phyloP scores from a whole-genome alignment of 1,140 invertebrate species.

The Sarcophaga bullata region DNA sequence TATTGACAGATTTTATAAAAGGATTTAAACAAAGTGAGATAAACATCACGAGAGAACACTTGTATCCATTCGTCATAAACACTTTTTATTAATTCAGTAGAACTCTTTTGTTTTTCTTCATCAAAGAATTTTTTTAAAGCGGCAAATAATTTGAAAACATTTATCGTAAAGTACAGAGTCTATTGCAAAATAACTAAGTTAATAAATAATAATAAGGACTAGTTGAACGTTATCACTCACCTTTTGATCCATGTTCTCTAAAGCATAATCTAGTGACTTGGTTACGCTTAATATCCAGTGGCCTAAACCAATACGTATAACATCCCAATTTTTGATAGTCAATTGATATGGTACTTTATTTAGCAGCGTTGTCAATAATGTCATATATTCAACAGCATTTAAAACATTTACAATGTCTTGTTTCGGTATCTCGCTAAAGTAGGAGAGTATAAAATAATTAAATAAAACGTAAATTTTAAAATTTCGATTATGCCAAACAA shows the following conservation, averaged over 20 bases:
- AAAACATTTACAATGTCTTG: constrained; percentile 40
- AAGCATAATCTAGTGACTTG: constrained; percentile 62
- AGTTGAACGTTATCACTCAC: constrained; percentile 46
- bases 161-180: constrained; percentile 67
- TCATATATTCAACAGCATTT: constrained; percentile 63
- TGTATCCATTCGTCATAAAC: constrained; percentile 72
- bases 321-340: constrained; percentile 72
- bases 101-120: constrained; percentile 65
- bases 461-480: background rate
- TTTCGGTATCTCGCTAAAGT: constrained; percentile 24
- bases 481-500: background rate
- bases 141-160: constrained; percentile 68
- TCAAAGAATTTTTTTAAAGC: constrained; percentile 66
- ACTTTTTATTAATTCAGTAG: constrained; percentile 65
- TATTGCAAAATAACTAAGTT: constrained; percentile 45
- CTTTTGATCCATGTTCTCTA: constrained; percentile 63
- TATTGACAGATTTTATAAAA: constrained; percentile 64
- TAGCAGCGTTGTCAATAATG: constrained; percentile 66
- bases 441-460: background rate
- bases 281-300: constrained; percentile 70
- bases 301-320: constrained; percentile 72
- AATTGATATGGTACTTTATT: constrained; percentile 65
- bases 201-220: background rate
- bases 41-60: constrained; percentile 68
- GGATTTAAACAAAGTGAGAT: constrained; percentile 67